Conservation (phyloP, 2,113 vertebrate species). For the Pygoscelis antarcticus region DNA sequence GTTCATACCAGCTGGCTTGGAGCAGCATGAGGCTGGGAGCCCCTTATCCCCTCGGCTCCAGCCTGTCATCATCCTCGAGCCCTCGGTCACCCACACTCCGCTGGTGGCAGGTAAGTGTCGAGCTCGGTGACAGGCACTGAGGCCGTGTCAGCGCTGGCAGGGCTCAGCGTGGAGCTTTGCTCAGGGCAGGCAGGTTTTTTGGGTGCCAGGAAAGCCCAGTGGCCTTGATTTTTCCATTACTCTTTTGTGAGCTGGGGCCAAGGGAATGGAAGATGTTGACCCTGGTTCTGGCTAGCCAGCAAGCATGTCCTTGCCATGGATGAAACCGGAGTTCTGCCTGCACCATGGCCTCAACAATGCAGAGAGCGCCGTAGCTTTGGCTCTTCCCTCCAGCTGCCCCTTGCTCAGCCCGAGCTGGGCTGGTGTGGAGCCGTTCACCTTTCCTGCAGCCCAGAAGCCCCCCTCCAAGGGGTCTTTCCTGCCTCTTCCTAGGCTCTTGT, state of each 20-base stretch:
- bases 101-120: slow-evolving; percentile 80
- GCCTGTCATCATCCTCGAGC: slow-evolving; percentile 88
- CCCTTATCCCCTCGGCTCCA: slow-evolving; percentile 80
- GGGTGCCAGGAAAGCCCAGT: background rate
- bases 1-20: slow-evolving; percentile 82
- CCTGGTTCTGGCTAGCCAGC: background rate
- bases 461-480: background rate
- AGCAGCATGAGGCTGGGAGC: slow-evolving; percentile 78
- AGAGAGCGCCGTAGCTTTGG: background rate
- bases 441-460: background rate
- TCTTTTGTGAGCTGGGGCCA: background rate
- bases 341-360: background rate
- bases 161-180: background rate
- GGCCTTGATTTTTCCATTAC: background rate
- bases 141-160: background rate
- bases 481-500: no score
- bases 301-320: background rate
- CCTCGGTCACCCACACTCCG: slow-evolving; percentile 81
- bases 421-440: background rate
- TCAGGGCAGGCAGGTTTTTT: background rate
- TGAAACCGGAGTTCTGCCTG: background rate
- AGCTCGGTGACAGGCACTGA: background rate
- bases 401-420: background rate
- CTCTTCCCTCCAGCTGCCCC: background rate
- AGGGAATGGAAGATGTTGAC: background rate